Percentiles rank a stretch among this genome's conserved stretches.
Evolutionary conservation across 2,888 invertebrate genomes (phyloP).

Genomic region (Drosophila yooni): DNA sequence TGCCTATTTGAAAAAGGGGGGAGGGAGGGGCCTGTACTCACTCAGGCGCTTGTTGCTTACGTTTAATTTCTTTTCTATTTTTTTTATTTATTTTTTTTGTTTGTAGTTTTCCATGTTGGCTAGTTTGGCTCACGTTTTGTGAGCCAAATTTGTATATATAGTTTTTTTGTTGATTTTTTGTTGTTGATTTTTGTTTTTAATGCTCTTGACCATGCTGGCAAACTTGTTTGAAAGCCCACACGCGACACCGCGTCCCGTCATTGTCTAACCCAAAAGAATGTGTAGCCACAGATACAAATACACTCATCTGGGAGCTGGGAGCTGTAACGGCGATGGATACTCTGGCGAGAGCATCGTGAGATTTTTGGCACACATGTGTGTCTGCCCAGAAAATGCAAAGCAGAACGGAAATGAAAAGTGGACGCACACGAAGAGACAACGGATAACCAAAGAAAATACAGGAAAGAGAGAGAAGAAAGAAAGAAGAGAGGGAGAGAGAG

Average conservation of each 20-base stretch:
- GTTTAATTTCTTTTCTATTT: constrained; percentile 73
- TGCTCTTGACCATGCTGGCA: constrained; percentile 66
- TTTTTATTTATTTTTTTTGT: constrained; percentile 56
- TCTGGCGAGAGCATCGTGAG: constrained; percentile 35
- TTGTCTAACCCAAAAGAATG: constrained; percentile 36
- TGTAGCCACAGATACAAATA: constrained; percentile 12
- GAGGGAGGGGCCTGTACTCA: not conserved
- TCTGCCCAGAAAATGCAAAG: constrained; percentile 26
- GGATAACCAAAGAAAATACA: not conserved
- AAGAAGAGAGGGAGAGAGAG: not conserved
- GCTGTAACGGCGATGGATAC: constrained; percentile 21
- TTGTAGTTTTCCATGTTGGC: constrained; percentile 24
- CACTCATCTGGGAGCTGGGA: not conserved
- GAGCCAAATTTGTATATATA: constrained; percentile 43
- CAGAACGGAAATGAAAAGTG: constrained; percentile 69
- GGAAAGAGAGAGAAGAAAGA: not conserved
- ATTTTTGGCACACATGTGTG: constrained; percentile 55
- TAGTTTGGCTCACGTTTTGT: constrained; percentile 45
- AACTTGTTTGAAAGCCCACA: constrained; percentile 65
- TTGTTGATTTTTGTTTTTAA: constrained; percentile 11
- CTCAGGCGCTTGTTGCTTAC: constrained; percentile 38
- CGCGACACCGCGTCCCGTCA: constrained; percentile 17
- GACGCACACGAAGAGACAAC: constrained; percentile 59
- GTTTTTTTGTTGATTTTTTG: not conserved
- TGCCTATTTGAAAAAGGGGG: constrained; percentile 1